Evolutionary conservation across 2,113 vertebrate species (phyloP), one percentile per base, ranked within the genome.

Genomic region (Rhinolophus sinicus): DNA sequence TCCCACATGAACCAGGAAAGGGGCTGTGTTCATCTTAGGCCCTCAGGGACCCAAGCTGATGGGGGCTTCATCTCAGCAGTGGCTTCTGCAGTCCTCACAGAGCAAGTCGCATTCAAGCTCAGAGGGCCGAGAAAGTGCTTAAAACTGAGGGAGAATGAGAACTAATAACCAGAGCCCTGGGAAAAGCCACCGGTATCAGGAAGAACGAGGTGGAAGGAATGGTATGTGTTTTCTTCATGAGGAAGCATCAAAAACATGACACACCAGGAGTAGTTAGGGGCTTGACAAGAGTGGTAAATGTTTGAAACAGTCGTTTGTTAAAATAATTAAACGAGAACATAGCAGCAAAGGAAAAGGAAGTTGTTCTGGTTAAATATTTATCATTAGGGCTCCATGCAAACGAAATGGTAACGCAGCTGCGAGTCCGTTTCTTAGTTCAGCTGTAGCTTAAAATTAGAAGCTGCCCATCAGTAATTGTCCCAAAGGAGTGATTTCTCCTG

Each of bases 301-400:
- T 95, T 90, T 95, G 65, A 35, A 98, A 78, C 90, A 95, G 80
- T 72, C 44, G 3, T 95, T 97, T 96, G 97, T 97, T 97, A 97
- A 97, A 97, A 97, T 97, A 97, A 97, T 97, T 97, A 96, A 95
- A 81, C 1, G 9, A 85, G 88, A 91, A 95, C 88, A 96, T 50
- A 97, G 90, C 72, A 82, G 85, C 90, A 80, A 89, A 91, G 85
- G 88, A 88, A 96, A 85, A 92, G 93, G 90, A 96, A 96, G 95
- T 91, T 94, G 94, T 97, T 94, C 93, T 94, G 88, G 81, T 97
- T 97, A 97, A 97, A 97, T 97, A 97, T 97, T 98, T 97, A 98
- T 97, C 94, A 93, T 88, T 84, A 70, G 93, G 77, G 67, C 90
- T 94, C 62, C 78, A 38, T 87, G 64, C 86, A 96, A 96, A 96